A percentile compares a stretch with the other conserved stretches of the same genome.
These are phyloP conservation scores for Alitta virens DNA, from an alignment of 2,888 invertebrate genomes.

Conservation along the genomic window DNA sequence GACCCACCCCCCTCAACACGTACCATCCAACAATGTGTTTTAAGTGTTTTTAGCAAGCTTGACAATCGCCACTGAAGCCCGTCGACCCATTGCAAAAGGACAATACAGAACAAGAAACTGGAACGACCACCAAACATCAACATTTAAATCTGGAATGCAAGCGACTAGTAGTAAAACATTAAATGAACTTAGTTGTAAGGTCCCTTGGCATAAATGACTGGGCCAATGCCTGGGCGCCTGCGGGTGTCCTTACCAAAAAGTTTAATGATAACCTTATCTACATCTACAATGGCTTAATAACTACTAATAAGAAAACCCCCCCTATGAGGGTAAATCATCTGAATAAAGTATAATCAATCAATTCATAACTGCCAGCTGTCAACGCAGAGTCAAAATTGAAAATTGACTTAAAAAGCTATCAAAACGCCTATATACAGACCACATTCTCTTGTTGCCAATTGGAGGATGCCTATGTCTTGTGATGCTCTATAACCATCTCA, in stretches of 20 bases:
- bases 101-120: constrained; percentile 19
- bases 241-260: constrained; percentile 13
- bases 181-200: constrained; percentile 18
- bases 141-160: constrained; percentile 24
- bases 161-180: constrained; percentile 22
- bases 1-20: no score
- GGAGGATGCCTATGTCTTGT: no score
- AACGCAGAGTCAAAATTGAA: constrained; percentile 17
- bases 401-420: constrained; percentile 17
- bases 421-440: constrained; percentile 19
- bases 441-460: background rate
- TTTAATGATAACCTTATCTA: constrained; percentile 13
- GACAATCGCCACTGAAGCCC: background rate
- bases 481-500: no score
- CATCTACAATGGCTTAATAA: constrained; percentile 16
- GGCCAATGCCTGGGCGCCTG: background rate
- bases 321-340: constrained; percentile 16
- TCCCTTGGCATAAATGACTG: constrained; percentile 1
- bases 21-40: no score
- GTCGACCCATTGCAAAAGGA: constrained; percentile 14
- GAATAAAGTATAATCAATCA: constrained; percentile 19
- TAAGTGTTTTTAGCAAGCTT: background rate
- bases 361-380: constrained; percentile 25
- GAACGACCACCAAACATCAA: constrained; percentile 22
- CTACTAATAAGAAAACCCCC: constrained; percentile 17